These are phyloP conservation scores for Diploscapter pachys DNA, from an alignment of 1,140 invertebrate species.

Conservation along the genomic window DNA sequence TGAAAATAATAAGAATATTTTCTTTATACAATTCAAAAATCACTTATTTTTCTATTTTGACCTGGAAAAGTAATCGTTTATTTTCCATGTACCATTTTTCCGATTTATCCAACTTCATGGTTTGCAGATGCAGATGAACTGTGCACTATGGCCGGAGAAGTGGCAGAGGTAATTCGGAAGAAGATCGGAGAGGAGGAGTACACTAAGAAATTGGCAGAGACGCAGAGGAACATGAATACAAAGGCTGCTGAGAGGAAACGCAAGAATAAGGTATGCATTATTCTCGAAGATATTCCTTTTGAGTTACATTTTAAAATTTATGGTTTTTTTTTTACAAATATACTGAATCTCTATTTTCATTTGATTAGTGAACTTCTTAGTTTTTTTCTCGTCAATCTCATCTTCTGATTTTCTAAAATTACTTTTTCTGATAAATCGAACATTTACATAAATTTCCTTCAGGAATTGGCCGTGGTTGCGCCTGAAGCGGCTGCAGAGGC, in stretches of 20 bases:
- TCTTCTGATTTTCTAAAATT: background rate
- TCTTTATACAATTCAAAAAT: background rate
- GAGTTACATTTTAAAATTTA: no score
- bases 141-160: conserved; percentile 30
- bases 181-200: conserved; percentile 32
- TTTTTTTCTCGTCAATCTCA: background rate
- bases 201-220: conserved; percentile 10
- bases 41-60: conserved; percentile 12
- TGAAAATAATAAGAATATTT: no score
- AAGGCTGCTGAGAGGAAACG: conserved; percentile 26
- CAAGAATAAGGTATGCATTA: conserved; percentile 14
- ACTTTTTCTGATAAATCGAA: background rate
- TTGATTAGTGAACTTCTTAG: no score
- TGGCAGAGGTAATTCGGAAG: conserved; percentile 30
- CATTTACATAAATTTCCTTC: background rate
- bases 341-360: no score
- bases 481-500: conserved; percentile 21
- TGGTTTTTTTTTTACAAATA: no score
- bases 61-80: conserved; percentile 1
- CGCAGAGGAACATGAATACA: conserved; percentile 21
- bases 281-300: no score
- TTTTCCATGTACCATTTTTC: background rate
- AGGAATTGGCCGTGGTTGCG: conserved; percentile 27
- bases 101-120: background rate
- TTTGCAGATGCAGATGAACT: conserved; percentile 31